These are phyloP conservation scores for Ornithoptera priamus DNA, from an alignment of 2,888 invertebrate genomes.

Conservation along the genomic window DNA sequence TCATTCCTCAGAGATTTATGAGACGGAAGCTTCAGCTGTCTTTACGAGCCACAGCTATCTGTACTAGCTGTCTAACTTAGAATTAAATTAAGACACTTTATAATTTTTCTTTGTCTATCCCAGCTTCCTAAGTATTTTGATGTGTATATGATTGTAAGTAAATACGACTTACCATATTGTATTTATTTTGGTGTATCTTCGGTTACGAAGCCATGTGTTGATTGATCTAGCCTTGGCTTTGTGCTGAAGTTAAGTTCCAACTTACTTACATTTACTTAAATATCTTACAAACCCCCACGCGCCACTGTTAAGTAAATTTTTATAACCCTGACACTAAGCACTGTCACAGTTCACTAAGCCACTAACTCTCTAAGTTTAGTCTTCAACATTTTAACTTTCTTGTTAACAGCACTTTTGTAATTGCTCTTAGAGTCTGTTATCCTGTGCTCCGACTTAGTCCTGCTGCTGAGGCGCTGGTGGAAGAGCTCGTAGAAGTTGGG, in stretches of 20 bases:
- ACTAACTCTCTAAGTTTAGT: conserved; percentile 69
- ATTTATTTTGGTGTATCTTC: too few species aligned
- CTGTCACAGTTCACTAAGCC: conserved; percentile 40
- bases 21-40: too few species aligned
- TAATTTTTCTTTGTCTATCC: too few species aligned
- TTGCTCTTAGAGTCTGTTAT: conserved; percentile 52
- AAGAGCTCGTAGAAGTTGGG: conserved; percentile 70
- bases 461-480: conserved; percentile 53
- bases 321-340: neutral
- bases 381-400: conserved; percentile 63
- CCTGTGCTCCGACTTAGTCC: conserved; percentile 43
- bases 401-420: conserved; percentile 69
- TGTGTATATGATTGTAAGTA: too few species aligned
- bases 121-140: too few species aligned
- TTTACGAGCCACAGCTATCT: too few species aligned
- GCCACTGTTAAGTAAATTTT: neutral
- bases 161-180: too few species aligned
- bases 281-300: neutral
- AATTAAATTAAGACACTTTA: too few species aligned
- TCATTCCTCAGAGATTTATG: too few species aligned
- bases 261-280: neutral
- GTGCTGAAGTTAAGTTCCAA: neutral
- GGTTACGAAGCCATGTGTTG: too few species aligned
- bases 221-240: too few species aligned
- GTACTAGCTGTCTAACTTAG: too few species aligned